A percentile compares a stretch with the other conserved stretches of the same genome.
Conservation (phyloP, 2,888 invertebrate species). For the Trissolcus brochymenae region DNA sequence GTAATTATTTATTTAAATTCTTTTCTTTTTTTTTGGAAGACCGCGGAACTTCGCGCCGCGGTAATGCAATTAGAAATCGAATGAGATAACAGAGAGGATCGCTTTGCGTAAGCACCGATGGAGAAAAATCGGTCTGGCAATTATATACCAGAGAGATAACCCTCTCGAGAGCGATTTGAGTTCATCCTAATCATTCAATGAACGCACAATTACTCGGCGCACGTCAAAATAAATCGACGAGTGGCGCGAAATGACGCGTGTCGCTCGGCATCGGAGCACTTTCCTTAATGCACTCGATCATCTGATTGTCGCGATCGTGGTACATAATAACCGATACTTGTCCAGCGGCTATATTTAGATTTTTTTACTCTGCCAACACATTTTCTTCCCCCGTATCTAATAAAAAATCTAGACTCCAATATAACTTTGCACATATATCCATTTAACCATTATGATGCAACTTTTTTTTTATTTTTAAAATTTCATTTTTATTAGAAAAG, state of each 20-base stretch:
- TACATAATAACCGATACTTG: slow-evolving; percentile 26
- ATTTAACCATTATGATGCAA: too few species aligned
- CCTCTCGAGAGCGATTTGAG: slow-evolving; percentile 21
- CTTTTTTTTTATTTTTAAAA: too few species aligned
- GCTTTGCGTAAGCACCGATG: background rate
- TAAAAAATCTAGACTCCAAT: background rate
- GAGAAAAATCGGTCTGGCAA: slow-evolving; percentile 24
- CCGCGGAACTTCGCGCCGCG: too few species aligned
- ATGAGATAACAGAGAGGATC: background rate
- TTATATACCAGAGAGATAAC: slow-evolving; percentile 32
- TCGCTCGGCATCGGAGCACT: slow-evolving; percentile 34
- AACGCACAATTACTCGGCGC: slow-evolving; percentile 48
- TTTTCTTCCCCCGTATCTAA: background rate
- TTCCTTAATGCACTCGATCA: slow-evolving; percentile 43
- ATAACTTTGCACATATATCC: too few species aligned
- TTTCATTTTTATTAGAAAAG: too few species aligned
- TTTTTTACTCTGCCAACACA: background rate
- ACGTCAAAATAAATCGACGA: slow-evolving; percentile 47
- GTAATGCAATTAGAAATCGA: too few species aligned
- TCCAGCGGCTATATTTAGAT: slow-evolving; percentile 7
- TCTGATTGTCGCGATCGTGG: slow-evolving; percentile 32
- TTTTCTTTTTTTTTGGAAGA: too few species aligned
- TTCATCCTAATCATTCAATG: slow-evolving; percentile 50
- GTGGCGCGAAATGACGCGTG: slow-evolving; percentile 45
- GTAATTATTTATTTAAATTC: slow-evolving; percentile 22